Evolutionary conservation across 2,113 vertebrate species (phyloP).

Genomic region (Clarias gariepinus): DNA sequence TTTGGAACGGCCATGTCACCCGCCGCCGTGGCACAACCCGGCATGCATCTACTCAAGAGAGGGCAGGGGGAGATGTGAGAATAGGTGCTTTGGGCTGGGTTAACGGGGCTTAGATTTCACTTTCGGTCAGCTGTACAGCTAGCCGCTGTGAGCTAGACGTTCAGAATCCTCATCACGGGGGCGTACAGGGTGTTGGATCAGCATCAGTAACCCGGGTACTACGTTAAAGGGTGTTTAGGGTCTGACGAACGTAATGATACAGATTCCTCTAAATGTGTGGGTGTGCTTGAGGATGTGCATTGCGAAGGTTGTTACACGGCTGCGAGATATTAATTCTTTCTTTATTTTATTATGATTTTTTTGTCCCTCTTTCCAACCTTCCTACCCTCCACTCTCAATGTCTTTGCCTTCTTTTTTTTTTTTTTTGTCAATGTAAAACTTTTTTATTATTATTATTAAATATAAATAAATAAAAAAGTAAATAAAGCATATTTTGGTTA

Average conservation of each 20-base stretch:
- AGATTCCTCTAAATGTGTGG: not conserved
- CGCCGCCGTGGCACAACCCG: constrained; percentile 33
- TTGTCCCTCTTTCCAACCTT: not conserved
- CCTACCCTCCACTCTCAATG: not conserved
- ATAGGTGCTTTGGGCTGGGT: not conserved
- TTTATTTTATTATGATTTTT: constrained; percentile 9
- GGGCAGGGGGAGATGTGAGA: not conserved
- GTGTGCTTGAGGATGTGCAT: constrained; percentile 28
- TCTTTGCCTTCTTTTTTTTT: constrained; percentile 14
- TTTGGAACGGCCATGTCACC: constrained; percentile 80
- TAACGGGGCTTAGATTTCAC: not conserved
- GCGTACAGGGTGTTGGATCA: not conserved
- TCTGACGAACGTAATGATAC: not conserved
- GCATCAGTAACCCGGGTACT: not conserved
- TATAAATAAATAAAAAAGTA: constrained; percentile 18
- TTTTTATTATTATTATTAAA: not conserved
- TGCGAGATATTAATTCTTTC: constrained; percentile 71
- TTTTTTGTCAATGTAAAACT: constrained; percentile 34
- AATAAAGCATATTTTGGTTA: not conserved
- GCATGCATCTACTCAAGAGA: constrained; percentile 28
- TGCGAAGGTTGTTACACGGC: constrained; percentile 92
- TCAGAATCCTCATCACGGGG: not conserved
- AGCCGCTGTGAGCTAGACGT: not conserved
- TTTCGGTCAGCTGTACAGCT: too few species aligned
- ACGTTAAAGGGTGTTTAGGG: not conserved